Evolutionary conservation across 2,113 vertebrate genomes (phyloP), one percentile per base, ranked within the genome.

Genomic region (Nipponia nippon): DNA sequence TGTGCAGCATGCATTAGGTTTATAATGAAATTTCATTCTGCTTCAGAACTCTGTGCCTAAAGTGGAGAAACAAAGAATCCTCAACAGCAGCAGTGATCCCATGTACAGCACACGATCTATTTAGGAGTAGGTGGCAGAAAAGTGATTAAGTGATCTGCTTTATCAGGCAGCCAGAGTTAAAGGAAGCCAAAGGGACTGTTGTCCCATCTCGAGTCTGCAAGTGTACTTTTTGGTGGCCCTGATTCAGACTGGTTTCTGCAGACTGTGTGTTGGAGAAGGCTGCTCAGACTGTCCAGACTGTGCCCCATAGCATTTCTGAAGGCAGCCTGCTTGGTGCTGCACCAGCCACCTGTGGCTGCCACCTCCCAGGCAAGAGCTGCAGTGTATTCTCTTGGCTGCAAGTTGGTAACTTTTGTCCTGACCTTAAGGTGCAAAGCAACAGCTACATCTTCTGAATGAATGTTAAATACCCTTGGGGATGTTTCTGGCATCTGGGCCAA

Each of bases 401-500:
- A 16, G 27, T n/a, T 29, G 38, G 38, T 53, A n/a, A n/a, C 63
- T 89, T 90, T 92, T 16, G 4, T 69, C 65, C 87, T 94, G 90
- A 95, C 86, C 91, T 96, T 93, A 90, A 58, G 75, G 61, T 92
- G 61, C 30, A 23, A 79, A 72, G 25, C 83, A 87, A 61, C 47
- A 82, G 61, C 87, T 63, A 38, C 55, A 32, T 78, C 71, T 92
- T 77, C 52, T 89, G 73, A 85, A 81, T 65, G 32, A 92, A 88
- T 89, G 66, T 50, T 93, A 92, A 95, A 87, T 94, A 83, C 38
- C 53, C 66, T 52, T 61, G 76, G 81, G 91, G 89, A 92, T 70
- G 61, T 84, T 85, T 90, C 38, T 92, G 86, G 88, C 75, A 79
- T 92, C 88, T 92, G 34, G 90, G 91, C 90, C 78, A 93, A 97